phyloP scores from a whole-genome alignment of 2,797 vertebrate genomes.

The Macropus fuliginosus region DNA sequence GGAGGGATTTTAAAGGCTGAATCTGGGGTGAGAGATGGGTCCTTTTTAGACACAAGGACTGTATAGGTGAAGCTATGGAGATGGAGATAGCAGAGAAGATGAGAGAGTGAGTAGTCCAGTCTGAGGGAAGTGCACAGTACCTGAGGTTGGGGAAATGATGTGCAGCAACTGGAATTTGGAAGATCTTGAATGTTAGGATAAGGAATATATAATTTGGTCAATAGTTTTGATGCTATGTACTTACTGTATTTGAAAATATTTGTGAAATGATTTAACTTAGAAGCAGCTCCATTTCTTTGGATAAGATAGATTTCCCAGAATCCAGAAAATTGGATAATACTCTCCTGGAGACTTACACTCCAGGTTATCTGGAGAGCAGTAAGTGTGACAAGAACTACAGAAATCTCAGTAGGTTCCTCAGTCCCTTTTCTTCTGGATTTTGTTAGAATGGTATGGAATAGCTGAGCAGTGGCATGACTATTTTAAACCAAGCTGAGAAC shows the following conservation, averaged over 20 bases:
- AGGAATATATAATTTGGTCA: not conserved
- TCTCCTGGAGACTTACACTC: not conserved
- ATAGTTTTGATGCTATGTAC: not conserved
- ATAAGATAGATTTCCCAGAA: not conserved
- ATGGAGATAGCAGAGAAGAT: not conserved
- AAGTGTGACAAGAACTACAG: not conserved
- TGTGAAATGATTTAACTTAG: not conserved
- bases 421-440: not conserved
- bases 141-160: not conserved
- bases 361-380: not conserved
- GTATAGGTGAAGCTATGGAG: not conserved
- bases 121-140: not conserved
- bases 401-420: not conserved
- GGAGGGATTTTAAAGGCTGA: not conserved
- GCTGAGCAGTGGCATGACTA: not conserved
- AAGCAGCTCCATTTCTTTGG: not conserved
- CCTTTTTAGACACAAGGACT: not conserved
- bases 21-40: not conserved
- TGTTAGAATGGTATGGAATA: not conserved
- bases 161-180: not conserved
- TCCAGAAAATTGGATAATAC: not conserved
- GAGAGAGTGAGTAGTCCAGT: not conserved
- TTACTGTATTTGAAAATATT: not conserved
- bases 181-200: not conserved
- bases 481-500: conserved; percentile 10